Evolutionary conservation across 2,888 invertebrate genomes (phyloP), one percentile per base, ranked within the genome.

Genomic region (Clepsis dumicolana): DNA sequence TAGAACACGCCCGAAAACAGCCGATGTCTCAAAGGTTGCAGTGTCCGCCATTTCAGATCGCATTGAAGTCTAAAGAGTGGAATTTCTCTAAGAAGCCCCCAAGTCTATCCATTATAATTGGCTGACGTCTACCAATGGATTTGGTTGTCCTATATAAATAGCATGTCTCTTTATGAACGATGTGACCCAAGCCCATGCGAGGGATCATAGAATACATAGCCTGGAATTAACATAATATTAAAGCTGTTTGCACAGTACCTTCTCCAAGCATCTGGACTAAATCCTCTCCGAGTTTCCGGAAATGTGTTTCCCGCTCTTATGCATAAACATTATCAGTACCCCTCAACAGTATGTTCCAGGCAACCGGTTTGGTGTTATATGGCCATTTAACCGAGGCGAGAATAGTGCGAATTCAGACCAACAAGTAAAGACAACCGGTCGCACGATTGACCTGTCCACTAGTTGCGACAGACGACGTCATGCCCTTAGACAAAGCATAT

Each of bases 361-460:
- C 14, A 41, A 66, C 61, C 66, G 66, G 61, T 66, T 25, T 18
- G 56, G 65, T 71, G 70, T 71, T 64, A 61, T 50, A 67, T 70
- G 35, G 27, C 21, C 61, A 65, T 54, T 66, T 54, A 41, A 38
- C 38, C 16, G 16, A 41, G 18, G 48, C 18, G 48, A 66, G 32
- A 61, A 66, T 32, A 32, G 16, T 41, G 60, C 53, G 48, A 56
- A 66, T 60, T 60, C 48, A 66, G 61, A 66, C 61, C 66, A 21
- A 61, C 54, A 48, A 61, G 61, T 66, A 53, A 21, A n/a, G 32
- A 32, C 61, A 61, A 66, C 66, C 54, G 66, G 66, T 76, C 75
- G 80, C 88, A 87, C 84, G 88, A 86, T 81, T 87, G 86, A 88
- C 85, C 87, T 86, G 88, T 85, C 80, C 82, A 81, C 75, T 77